phyloP scores from a whole-genome alignment of 2,797 vertebrate species.

The Falco berigora region DNA sequence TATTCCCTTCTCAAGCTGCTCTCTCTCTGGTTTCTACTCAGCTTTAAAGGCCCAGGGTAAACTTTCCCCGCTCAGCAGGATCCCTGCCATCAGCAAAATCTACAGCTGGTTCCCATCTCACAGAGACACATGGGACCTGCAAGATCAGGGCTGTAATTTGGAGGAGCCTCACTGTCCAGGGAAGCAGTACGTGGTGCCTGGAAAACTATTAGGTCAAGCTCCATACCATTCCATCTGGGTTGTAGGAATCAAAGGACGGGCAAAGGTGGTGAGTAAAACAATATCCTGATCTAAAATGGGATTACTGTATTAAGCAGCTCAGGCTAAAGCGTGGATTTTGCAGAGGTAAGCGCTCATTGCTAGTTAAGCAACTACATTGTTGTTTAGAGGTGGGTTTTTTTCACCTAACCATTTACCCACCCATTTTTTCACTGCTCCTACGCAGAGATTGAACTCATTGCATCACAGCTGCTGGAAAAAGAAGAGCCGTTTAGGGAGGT shows the following conservation, averaged over 20 bases:
- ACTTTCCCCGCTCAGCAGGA: background rate
- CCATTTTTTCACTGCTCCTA: background rate
- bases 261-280: background rate
- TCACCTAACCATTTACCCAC: background rate
- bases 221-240: background rate
- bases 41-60: background rate
- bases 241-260: background rate
- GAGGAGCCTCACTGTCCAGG: background rate
- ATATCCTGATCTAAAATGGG: background rate
- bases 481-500: background rate
- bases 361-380: background rate
- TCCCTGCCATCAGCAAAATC: background rate
- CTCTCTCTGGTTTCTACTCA: background rate
- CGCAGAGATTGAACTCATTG: background rate
- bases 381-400: background rate
- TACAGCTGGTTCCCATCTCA: background rate
- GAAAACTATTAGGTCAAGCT: background rate
- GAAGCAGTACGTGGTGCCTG: background rate
- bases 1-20: background rate
- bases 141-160: background rate
- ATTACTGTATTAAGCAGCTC: background rate
- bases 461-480: background rate
- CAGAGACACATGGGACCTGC: background rate
- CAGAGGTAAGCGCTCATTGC: background rate
- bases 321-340: background rate